Percentiles rank a stretch among this genome's conserved stretches.
Evolutionary conservation across 2,797 vertebrate species (phyloP).

Genomic region (Falco berigora): DNA sequence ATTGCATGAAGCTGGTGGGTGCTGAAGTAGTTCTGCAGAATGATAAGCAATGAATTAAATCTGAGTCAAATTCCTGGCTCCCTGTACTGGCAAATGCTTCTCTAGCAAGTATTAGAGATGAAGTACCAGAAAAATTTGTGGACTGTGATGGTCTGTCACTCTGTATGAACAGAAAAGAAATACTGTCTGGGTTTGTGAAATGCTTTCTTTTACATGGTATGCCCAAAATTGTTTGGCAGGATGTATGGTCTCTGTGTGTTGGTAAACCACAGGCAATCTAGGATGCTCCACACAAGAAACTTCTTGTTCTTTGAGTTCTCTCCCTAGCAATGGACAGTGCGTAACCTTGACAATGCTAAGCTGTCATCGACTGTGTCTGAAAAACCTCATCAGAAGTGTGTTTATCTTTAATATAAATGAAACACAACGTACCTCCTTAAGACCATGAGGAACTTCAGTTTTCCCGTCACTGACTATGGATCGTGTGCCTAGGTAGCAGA

Average conservation of each 20-base stretch:
- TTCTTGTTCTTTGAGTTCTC: neutral
- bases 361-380: neutral
- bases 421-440: neutral
- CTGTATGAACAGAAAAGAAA: neutral
- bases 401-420: neutral
- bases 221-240: slow-evolving; percentile 10
- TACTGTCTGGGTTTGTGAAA: slow-evolving; percentile 18
- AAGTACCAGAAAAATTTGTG: slow-evolving; percentile 27
- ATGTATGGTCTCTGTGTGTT: neutral
- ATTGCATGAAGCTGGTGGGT: neutral
- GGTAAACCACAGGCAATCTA: neutral
- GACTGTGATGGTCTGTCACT: slow-evolving; percentile 48
- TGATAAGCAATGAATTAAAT: slow-evolving; percentile 6
- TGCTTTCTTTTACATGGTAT: neutral
- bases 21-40: slow-evolving; percentile 4
- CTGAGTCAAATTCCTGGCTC: slow-evolving; percentile 9
- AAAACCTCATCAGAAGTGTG: neutral
- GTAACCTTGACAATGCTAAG: neutral
- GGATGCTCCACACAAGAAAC: neutral
- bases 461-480: fast-evolving
- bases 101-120: neutral
- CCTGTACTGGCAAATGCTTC: neutral
- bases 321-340: neutral
- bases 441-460: neutral
- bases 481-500: neutral